Evolutionary conservation across 2,797 vertebrate genomes (phyloP), one percentile per base, ranked within the genome.

Genomic region (Danio kyathit): DNA sequence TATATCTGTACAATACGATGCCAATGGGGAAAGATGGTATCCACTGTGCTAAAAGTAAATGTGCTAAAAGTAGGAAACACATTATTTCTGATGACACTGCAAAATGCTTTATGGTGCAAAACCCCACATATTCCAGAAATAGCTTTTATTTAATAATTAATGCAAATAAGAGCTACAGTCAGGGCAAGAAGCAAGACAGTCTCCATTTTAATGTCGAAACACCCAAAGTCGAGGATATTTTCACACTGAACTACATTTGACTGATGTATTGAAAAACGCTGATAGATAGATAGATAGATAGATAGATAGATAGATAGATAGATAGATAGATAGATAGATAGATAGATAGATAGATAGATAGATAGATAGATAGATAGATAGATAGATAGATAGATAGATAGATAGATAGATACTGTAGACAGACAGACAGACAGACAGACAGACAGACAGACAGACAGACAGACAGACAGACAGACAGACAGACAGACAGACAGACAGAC

Each of bases 111-210:
- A 77, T 67, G 51, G 51, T 46, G 51, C 63, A 77, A 57, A 61
- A 38, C 13, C 10, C n/a, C 17, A 29, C 29, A 60, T 38, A 57
- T 66, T 77, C 51, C 7, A 57, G 10, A 77, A 77, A 77, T 77
- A 77, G 41, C 52, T 9, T 52, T 46, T 57, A 66, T 67, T 77
- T 77, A 67, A 77, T 67, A 67, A 77, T 77, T 69, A 38, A 77
- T 59, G 21, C 75, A 77, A 59, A 69, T 38, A 40, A 17, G 52
- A 67, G n/a, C 8, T 44, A 40, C 54, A 29, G 41, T 57, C 51
- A 66, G 10, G 10, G 16, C 17, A 76, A 65, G 61, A 29, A 54
- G 40, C 38, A 71, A 41, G 48, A 41, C 59, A 41, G 38, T 64
- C 10, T 75, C 9, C 29, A 17, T 16, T 52, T 57, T 38, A 57